A percentile compares a stretch with the other conserved stretches of the same genome.
These are phyloP conservation scores for Sorex araneus DNA, from an alignment of 2,113 vertebrate genomes.

Conservation along the genomic window DNA sequence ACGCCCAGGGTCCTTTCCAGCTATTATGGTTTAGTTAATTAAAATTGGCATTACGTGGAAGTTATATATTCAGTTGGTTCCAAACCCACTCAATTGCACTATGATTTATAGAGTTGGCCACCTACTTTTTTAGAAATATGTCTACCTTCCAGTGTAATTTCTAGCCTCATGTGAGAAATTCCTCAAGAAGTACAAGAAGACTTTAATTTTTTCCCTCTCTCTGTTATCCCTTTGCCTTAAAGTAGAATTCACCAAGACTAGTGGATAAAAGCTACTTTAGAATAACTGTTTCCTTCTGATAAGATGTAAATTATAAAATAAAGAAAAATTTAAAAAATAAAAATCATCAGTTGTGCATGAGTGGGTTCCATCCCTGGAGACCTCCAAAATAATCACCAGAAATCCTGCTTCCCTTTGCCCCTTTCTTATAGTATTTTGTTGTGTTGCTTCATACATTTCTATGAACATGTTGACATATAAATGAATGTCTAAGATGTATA, in stretches of 20 bases:
- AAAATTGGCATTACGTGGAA: background rate
- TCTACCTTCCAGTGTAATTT: background rate
- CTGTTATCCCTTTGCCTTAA: background rate
- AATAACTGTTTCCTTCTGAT: background rate
- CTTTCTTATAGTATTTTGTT: background rate
- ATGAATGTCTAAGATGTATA: background rate
- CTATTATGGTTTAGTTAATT: slow-evolving; percentile 28
- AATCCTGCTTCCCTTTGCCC: background rate
- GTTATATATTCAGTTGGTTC: slow-evolving; percentile 23
- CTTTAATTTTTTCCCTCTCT: background rate
- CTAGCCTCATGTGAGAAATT: slow-evolving; percentile 22
- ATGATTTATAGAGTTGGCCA: slow-evolving; percentile 5
- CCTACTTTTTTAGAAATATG: slow-evolving; percentile 37
- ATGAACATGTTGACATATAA: background rate
- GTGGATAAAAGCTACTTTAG: background rate
- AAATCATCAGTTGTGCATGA: no score
- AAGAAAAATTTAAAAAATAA: no score
- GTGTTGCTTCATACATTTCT: slow-evolving; percentile 1
- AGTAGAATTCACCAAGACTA: background rate
- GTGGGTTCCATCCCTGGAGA: no score
- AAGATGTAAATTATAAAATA: no score
- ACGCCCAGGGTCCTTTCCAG: background rate
- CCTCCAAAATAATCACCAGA: background rate
- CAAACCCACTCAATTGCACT: background rate
- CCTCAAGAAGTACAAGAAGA: background rate